Evolutionary conservation across 2,113 vertebrate genomes (phyloP), one percentile per base, ranked within the genome.

Genomic region (Cynoglossus semilaevis): DNA sequence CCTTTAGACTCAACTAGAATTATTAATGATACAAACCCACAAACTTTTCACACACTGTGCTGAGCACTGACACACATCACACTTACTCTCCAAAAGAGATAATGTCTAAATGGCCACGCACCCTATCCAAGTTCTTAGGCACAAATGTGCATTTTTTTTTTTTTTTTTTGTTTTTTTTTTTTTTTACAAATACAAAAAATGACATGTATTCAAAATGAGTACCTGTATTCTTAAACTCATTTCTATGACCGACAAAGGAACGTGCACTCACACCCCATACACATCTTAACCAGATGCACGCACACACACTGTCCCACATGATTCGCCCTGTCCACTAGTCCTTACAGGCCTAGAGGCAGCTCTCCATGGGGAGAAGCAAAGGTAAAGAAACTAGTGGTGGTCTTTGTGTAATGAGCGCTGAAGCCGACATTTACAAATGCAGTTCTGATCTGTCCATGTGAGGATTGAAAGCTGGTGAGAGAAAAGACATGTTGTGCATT

Each of bases 101-200:
- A 89, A 90, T 90, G 87, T 91, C 89, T 90, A 74, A 83, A 90
- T 91, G 90, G 89, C 89, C 87, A 88, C 82, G 82, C 87, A 87
- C 83, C 78, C 87, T 79, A 88, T 85, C 88, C 78, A 81, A 88
- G 87, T 87, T 90, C 87, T 87, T 89, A 90, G 89, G 88, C 90
- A 91, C 88, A 86, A 86, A 88, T 91, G 90, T 91, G 90, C 88
- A 88, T 87, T 88, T 84, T 85, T 29, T 29, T 29, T 29, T 4
- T 6, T 29, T 29, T 29, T 29, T 29, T 29, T 29, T 29, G n/a
- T 29, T 29, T 4, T 6, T 29, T 29, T 29, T 29, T 29, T 29
- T 29, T 29, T 29, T 29, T 76, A 87, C 85, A 83, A 77, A 74
- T 53, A 76, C 52, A 82, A 74, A 65, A 80, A 80, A 83, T 74